phyloP scores from a whole-genome alignment of 2,113 vertebrate species.

The Triplophysa rosa region DNA sequence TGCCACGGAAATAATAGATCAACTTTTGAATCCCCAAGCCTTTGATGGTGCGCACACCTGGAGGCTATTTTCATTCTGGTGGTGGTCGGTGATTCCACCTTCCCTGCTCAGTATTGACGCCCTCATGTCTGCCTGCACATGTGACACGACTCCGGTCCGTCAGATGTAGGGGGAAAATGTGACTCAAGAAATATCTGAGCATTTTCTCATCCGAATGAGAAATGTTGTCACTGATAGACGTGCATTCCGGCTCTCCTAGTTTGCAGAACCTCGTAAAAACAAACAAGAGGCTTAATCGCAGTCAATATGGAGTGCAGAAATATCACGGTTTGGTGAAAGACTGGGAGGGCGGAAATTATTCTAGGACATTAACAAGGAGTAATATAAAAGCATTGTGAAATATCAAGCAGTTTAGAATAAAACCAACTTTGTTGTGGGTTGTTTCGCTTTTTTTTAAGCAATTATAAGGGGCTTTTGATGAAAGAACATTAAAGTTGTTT shows the following conservation, averaged over 20 bases:
- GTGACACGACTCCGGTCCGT: neutral
- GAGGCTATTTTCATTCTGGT: constrained; percentile 48
- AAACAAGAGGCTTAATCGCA: constrained; percentile 8
- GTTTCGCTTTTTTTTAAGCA: constrained; percentile 19
- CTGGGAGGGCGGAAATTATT: neutral
- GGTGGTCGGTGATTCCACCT: constrained; percentile 42
- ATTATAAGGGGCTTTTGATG: constrained; percentile 41
- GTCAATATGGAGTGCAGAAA: neutral
- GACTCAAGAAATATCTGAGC: constrained; percentile 3
- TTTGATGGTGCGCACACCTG: constrained; percentile 50
- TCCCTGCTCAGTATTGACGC: constrained; percentile 30
- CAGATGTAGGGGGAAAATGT: neutral
- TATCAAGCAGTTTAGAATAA: neutral
- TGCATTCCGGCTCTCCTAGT: neutral
- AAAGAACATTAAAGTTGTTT: constrained; percentile 43
- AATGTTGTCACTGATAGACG: constrained; percentile 11
- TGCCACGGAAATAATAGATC: constrained; percentile 48
- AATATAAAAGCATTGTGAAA: constrained; percentile 29
- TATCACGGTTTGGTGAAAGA: neutral
- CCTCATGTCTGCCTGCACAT: constrained; percentile 9
- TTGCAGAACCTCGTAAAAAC: constrained; percentile 27
- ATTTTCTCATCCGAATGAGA: constrained; percentile 3
- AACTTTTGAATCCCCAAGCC: constrained; percentile 36
- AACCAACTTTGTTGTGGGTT: constrained; percentile 8
- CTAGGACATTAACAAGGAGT: neutral